A percentile compares a stretch with the other conserved stretches of the same genome.
Evolutionary conservation across 2,888 invertebrate genomes (phyloP).

Genomic region (Balanococcus diminutus): DNA sequence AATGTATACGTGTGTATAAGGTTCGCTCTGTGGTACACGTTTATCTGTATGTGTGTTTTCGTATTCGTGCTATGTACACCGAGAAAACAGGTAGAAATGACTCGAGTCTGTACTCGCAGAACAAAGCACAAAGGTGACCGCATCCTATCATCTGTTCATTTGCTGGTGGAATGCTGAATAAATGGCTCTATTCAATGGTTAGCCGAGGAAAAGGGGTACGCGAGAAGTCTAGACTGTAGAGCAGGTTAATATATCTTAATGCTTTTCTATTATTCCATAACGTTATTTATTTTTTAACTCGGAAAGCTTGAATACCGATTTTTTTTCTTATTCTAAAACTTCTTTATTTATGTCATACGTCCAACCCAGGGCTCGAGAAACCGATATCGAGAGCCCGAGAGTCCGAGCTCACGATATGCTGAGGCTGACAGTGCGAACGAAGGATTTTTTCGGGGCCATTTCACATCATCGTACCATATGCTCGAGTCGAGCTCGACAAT

Average conservation of each 20-base stretch:
- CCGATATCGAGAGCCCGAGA: not conserved
- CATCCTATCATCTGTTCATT: slow-evolving; percentile 54
- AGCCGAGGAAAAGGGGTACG: slow-evolving; percentile 45
- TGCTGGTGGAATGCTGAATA: slow-evolving; percentile 54
- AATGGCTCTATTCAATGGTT: slow-evolving; percentile 52
- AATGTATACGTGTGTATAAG: slow-evolving; percentile 6
- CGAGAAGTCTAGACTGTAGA: slow-evolving; percentile 53
- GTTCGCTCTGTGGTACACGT: slow-evolving; percentile 21
- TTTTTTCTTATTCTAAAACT: slow-evolving; percentile 17
- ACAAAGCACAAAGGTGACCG: slow-evolving; percentile 55
- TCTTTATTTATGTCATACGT: slow-evolving; percentile 36
- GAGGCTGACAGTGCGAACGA: not conserved
- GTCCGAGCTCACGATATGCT: not conserved
- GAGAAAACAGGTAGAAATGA: slow-evolving; percentile 51
- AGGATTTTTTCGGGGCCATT: slow-evolving; percentile 26
- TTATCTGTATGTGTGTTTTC: slow-evolving; percentile 37
- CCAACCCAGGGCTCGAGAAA: not conserved
- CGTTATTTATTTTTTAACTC: slow-evolving; percentile 41
- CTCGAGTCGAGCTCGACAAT: not conserved
- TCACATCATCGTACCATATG: not conserved
- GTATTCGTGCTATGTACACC: slow-evolving; percentile 42
- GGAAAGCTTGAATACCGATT: slow-evolving; percentile 42
- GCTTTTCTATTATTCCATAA: slow-evolving; percentile 47
- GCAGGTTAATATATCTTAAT: slow-evolving; percentile 55
- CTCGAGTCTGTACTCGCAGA: slow-evolving; percentile 49